These are phyloP conservation scores for Babylonia areolata DNA, from an alignment of 1,140 invertebrate species.

Conservation along the genomic window DNA sequence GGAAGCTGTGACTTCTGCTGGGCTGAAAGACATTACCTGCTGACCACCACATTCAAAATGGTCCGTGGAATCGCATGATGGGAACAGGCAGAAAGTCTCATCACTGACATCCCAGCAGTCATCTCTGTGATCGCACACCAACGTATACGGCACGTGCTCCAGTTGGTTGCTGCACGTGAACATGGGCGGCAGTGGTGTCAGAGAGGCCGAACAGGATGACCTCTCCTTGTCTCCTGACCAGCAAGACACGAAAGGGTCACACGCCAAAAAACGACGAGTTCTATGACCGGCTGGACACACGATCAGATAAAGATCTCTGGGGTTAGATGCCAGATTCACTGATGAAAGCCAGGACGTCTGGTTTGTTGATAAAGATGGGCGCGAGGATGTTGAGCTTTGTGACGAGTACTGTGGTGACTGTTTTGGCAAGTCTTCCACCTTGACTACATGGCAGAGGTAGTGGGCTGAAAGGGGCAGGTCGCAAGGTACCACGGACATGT, in stretches of 20 bases:
- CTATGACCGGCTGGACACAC: background rate
- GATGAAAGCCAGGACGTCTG: no score
- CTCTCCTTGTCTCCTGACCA: background rate
- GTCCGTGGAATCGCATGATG: background rate
- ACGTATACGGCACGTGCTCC: slow-evolving; percentile 9
- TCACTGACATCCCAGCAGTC: slow-evolving; percentile 22
- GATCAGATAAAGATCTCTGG: no score
- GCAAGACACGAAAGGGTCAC: background rate
- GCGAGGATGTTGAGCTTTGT: no score
- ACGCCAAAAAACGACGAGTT: background rate
- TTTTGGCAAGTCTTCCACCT: no score
- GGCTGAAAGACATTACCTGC: background rate
- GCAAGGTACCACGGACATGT: background rate
- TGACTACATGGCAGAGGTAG: background rate
- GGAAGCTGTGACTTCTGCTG: no score
- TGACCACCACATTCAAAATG: background rate
- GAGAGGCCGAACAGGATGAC: background rate
- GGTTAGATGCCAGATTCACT: no score
- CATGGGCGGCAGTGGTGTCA: background rate
- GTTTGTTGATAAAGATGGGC: no score
- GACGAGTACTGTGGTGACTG: no score
- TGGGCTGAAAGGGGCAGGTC: background rate
- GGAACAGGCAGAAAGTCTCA: slow-evolving; percentile 17
- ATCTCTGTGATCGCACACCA: slow-evolving; percentile 11
- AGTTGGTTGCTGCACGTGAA: background rate